Evolutionary conservation across 1,140 invertebrate species (phyloP).

Genomic region (Polyergus mexicanus): DNA sequence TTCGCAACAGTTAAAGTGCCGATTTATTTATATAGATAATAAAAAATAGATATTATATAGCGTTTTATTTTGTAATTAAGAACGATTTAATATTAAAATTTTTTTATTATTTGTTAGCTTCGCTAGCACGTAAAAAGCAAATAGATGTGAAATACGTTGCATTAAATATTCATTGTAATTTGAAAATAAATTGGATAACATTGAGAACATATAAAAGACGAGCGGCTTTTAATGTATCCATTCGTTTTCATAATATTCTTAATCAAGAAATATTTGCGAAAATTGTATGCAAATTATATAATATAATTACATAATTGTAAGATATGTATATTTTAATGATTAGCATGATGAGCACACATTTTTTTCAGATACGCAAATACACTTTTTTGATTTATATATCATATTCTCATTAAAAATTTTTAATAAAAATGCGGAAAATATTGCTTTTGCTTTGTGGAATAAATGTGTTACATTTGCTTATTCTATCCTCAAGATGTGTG

Average conservation of each 20-base stretch:
- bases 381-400: too few species aligned
- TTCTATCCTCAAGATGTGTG: too few species aligned
- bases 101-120: background rate
- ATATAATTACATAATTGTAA: background rate
- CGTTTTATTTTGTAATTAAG: too few species aligned
- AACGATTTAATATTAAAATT: too few species aligned
- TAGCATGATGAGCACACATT: too few species aligned
- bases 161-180: background rate
- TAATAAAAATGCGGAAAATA: background rate
- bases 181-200: background rate
- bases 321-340: background rate
- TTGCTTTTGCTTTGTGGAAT: background rate
- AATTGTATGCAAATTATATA: background rate
- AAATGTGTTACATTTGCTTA: too few species aligned
- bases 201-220: background rate
- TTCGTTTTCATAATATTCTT: background rate
- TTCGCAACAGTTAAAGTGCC: background rate
- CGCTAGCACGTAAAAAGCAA: background rate
- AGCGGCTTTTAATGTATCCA: background rate
- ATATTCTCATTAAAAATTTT: background rate
- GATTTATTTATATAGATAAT: conserved; percentile 1
- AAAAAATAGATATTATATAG: background rate
- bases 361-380: too few species aligned
- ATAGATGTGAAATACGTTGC: too few species aligned
- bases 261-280: background rate